phyloP scores from a whole-genome alignment of 2,113 vertebrate species.

The Zosterops borbonicus region DNA sequence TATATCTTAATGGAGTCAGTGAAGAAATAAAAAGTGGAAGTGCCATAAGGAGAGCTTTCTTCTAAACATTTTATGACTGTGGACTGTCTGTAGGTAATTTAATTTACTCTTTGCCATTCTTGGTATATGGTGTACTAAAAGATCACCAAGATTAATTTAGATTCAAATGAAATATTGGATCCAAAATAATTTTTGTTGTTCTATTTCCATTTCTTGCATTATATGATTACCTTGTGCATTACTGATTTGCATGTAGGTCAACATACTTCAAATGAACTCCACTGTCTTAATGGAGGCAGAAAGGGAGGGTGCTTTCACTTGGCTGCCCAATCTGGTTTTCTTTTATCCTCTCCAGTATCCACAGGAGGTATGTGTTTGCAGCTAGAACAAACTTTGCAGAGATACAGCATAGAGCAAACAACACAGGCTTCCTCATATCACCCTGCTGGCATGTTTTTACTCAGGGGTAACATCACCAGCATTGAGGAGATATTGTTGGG shows the following conservation, averaged over 20 bases:
- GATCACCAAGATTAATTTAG: background rate
- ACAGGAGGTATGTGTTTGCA: background rate
- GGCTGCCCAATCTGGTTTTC: background rate
- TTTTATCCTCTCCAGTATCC: background rate
- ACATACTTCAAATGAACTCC: background rate
- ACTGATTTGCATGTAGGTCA: background rate
- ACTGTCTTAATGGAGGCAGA: background rate
- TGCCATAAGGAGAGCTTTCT: background rate
- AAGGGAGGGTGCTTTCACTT: background rate
- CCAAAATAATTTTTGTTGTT: background rate
- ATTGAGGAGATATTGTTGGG: background rate
- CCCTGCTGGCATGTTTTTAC: background rate
- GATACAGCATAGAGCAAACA: background rate
- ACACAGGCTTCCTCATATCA: background rate
- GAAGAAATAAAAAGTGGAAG: background rate
- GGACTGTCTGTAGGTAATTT: constrained; percentile 16
- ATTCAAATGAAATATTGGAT: background rate
- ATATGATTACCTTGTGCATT: background rate
- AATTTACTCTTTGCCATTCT: background rate
- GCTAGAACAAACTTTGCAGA: background rate
- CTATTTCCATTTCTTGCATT: background rate
- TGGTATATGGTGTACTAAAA: background rate
- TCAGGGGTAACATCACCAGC: background rate
- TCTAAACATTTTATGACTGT: background rate
- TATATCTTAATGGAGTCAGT: constrained; percentile 1